A percentile compares a stretch with the other conserved stretches of the same genome.
Conservation (phyloP, 2,113 vertebrate species). For the Eubucco bourcierii region DNA sequence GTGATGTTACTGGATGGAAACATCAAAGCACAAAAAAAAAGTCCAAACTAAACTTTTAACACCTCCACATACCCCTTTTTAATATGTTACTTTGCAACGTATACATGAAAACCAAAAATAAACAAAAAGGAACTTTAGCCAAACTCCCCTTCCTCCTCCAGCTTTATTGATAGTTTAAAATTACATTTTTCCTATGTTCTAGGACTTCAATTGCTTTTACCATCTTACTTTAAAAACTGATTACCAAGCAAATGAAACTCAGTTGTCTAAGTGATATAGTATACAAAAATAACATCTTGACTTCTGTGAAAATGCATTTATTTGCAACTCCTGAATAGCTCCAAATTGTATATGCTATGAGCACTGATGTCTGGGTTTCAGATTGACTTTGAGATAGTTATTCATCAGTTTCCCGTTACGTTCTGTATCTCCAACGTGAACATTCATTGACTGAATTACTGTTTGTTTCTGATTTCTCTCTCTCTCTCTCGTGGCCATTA, state of each 20-base stretch:
- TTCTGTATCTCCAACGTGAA: constrained; percentile 74
- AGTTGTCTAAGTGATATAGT: constrained; percentile 99
- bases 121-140: constrained; percentile 82
- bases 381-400: constrained; percentile 79
- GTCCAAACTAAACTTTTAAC: constrained; percentile 59
- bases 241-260: constrained; percentile 99
- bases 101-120: constrained; percentile 75
- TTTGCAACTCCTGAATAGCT: constrained; percentile 91
- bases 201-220: constrained; percentile 98
- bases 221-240: constrained; percentile 99
- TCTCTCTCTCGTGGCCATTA: constrained; percentile 68
- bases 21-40: constrained; percentile 54
- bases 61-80: constrained; percentile 75
- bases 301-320: constrained; percentile 99
- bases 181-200: constrained; percentile 98
- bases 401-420: constrained; percentile 83
- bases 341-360: constrained; percentile 89
- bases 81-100: constrained; percentile 74
- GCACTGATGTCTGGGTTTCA: constrained; percentile 86
- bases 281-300: constrained; percentile 99
- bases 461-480: constrained; percentile 73
- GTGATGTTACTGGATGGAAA: background rate
- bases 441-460: constrained; percentile 69
- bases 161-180: constrained; percentile 99
- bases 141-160: constrained; percentile 97